These are phyloP conservation scores for Cremastinae sp. DNA, from an alignment of 2,888 invertebrate genomes.

Conservation along the genomic window DNA sequence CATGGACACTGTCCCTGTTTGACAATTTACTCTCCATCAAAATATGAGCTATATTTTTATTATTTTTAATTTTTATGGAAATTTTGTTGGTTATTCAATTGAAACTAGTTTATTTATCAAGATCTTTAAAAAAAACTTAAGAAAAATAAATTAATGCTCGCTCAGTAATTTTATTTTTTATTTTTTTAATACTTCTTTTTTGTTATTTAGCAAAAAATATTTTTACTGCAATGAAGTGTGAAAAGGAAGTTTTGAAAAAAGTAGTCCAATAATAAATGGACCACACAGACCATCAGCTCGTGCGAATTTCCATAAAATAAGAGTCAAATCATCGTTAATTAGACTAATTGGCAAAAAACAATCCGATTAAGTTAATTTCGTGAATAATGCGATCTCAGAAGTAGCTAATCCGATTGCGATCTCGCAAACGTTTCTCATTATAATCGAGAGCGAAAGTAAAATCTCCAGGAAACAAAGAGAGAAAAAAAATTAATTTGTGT, in stretches of 20 bases:
- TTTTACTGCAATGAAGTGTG: too few relatives aligned
- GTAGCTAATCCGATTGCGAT: constrained; percentile 14
- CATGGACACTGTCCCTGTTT: constrained; percentile 13
- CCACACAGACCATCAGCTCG: constrained; percentile 1
- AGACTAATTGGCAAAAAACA: background rate
- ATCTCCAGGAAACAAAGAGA: background rate
- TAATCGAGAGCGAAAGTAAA: background rate
- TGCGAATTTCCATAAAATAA: background rate
- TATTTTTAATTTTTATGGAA: background rate
- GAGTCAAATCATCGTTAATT: constrained; percentile 1
- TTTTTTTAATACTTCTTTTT: too few relatives aligned
- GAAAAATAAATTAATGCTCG: too few relatives aligned
- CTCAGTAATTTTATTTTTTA: too few relatives aligned
- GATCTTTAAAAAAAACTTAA: too few relatives aligned
- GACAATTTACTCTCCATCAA: constrained; percentile 5
- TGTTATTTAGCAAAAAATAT: too few relatives aligned
- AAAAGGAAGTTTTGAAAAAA: constrained; percentile 1
- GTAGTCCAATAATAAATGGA: constrained; percentile 18
- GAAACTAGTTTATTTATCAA: background rate
- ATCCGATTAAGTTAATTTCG: constrained; percentile 3
- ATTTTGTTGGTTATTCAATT: constrained; percentile 5
- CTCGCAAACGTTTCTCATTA: constrained; percentile 26
- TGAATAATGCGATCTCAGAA: constrained; percentile 5
- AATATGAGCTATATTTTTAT: background rate
- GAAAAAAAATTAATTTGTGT: constrained; percentile 26